Evolutionary conservation across 2,888 invertebrate species (phyloP), one percentile per base, ranked within the genome.

Genomic region (Pimpla rufipes): DNA sequence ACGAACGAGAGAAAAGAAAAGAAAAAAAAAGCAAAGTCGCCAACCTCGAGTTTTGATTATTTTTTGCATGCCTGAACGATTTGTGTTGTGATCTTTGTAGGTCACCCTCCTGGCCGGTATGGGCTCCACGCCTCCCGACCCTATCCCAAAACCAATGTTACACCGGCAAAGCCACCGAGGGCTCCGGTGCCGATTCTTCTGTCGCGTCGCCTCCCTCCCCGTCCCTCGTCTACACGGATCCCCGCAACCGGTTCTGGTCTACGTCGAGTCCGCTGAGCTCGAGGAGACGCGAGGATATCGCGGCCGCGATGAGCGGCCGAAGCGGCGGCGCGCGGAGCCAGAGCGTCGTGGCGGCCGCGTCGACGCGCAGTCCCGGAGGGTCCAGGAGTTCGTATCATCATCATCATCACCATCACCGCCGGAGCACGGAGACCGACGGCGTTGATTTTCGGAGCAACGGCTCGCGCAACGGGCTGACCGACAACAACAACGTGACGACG

Each of bases 101-200:
- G 95, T 94, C 94, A 90, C 94, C 95, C 89, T 95, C 94, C 90
- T 95, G 95, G 94, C 95, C 95, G 90, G 94, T 95, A 90, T 94
- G 95, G 94, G 94, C 93, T 84, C 94, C 94, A 86, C 93, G 93
- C 83, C 92, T 94, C 82, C 93, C 92, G 85, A 93, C 92, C 88
- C 88, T 92, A 73, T 92, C 92, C 86, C 92, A 92, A 85, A 92
- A 89, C 68, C 86, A 88, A 84, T 84, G 85, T 80, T 87, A 86
- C 87, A 85, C 85, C 81, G 86, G 84, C 71, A 85, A 85, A 77
- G 29, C 80, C 47, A 10, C 42, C 73, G 83, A 85, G 79, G 86
- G 84, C 66, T 73, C 86, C 77, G 78, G 78, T 71, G 71, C 40
- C 74, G 84, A 85, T 18, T 64, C 74, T 29, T 57, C 83, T 45